Conservation (phyloP, 2,113 vertebrate species). For the Marcusenius ussheri region DNA sequence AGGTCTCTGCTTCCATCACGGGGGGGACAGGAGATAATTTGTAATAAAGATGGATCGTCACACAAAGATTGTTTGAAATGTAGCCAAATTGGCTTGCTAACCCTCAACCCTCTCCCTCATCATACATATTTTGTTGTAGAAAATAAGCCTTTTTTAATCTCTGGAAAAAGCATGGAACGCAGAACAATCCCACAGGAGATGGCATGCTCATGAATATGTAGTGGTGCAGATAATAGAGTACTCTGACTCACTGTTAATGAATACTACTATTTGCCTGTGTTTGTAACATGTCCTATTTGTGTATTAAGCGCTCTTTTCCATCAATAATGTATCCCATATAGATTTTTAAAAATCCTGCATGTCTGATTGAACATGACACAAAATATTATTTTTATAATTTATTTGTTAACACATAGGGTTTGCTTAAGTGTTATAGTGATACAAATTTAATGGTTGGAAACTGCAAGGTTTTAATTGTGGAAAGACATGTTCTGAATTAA, state of each 20-base stretch:
- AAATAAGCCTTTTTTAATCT: conserved; percentile 3
- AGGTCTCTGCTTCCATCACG: neutral
- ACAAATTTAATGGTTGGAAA: neutral
- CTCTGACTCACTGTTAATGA: neutral
- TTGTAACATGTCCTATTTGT: neutral
- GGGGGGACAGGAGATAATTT: neutral
- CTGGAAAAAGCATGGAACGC: neutral
- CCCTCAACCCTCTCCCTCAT: neutral
- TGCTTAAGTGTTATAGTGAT: neutral
- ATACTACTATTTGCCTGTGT: neutral
- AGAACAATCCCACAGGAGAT: neutral
- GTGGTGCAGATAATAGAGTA: neutral
- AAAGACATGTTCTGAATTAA: neutral
- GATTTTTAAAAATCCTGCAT: neutral
- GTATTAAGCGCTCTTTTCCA: neutral
- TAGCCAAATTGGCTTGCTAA: conserved; percentile 11
- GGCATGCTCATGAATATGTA: neutral
- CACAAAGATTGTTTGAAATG: conserved; percentile 14
- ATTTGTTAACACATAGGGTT: neutral
- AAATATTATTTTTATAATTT: neutral
- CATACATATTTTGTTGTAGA: neutral
- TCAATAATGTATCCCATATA: neutral
- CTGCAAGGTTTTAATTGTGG: neutral
- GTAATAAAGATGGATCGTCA: conserved; percentile 15
- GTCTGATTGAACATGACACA: neutral